Evolutionary conservation across 2,113 vertebrate genomes (phyloP).

Genomic region (Sarotherodon lohbergeri): DNA sequence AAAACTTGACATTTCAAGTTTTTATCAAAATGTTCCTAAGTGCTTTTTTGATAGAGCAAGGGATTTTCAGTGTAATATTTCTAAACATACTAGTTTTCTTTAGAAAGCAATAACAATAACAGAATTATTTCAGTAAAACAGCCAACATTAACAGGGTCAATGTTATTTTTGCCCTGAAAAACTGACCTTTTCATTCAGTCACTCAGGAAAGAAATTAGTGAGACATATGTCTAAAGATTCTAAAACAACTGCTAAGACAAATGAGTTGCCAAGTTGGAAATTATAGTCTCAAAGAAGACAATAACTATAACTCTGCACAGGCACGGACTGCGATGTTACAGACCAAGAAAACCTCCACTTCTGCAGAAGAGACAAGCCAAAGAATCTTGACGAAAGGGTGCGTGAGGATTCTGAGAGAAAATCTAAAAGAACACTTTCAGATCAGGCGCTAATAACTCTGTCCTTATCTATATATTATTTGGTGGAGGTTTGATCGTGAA

Average conservation of each 20-base stretch:
- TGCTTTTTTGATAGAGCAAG: background rate
- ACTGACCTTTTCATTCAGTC: background rate
- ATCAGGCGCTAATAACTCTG: background rate
- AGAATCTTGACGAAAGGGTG: no score
- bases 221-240: fast-evolving
- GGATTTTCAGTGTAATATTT: background rate
- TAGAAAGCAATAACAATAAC: background rate
- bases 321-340: fast-evolving
- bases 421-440: background rate
- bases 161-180: background rate
- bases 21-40: background rate
- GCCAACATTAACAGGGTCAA: background rate
- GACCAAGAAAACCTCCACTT: no score
- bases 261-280: background rate
- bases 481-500: no score
- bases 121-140: background rate
- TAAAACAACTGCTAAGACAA: background rate
- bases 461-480: background rate
- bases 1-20: background rate
- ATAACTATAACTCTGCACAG: background rate
- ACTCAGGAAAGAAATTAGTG: background rate
- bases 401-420: no score
- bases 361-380: no score
- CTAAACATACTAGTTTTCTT: background rate
- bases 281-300: background rate